Percentiles rank a stretch among this genome's conserved stretches.
These are phyloP conservation scores for Psilopogon haemacephalus DNA, from an alignment of 2,113 vertebrate genomes.

Conservation along the genomic window DNA sequence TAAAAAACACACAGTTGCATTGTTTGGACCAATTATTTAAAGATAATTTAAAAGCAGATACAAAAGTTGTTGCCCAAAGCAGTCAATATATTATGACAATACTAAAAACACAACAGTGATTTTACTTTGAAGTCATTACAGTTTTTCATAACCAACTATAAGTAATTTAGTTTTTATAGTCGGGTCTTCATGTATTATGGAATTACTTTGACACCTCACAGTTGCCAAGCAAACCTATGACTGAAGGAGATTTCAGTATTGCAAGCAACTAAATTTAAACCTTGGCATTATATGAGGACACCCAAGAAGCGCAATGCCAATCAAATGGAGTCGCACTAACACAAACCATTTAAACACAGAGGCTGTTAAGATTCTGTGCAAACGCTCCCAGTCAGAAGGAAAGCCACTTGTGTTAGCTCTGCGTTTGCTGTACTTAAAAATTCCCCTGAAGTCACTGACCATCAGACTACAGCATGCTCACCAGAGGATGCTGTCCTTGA, in stretches of 20 bases:
- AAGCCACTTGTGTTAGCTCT: neutral
- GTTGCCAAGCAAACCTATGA: neutral
- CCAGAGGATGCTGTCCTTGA: constrained; percentile 83
- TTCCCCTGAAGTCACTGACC: neutral
- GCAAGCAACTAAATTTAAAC: neutral
- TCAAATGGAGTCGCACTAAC: neutral
- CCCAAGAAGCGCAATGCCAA: neutral
- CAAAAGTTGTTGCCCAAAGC: neutral
- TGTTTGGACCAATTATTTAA: neutral
- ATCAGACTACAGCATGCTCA: constrained; percentile 52
- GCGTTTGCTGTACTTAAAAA: neutral
- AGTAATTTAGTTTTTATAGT: neutral
- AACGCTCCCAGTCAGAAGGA: neutral
- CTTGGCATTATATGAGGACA: neutral
- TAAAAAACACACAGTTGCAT: neutral
- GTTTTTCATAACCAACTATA: neutral
- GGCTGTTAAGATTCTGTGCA: neutral
- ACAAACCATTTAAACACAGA: neutral
- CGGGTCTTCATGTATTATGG: neutral
- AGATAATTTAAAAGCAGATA: neutral
- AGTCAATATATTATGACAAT: neutral
- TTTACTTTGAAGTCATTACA: neutral
- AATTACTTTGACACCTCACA: neutral
- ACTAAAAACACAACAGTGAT: neutral
- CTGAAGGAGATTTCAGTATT: neutral